phyloP scores from a whole-genome alignment of 2,797 vertebrate species.

The Propithecus deckenii region DNA sequence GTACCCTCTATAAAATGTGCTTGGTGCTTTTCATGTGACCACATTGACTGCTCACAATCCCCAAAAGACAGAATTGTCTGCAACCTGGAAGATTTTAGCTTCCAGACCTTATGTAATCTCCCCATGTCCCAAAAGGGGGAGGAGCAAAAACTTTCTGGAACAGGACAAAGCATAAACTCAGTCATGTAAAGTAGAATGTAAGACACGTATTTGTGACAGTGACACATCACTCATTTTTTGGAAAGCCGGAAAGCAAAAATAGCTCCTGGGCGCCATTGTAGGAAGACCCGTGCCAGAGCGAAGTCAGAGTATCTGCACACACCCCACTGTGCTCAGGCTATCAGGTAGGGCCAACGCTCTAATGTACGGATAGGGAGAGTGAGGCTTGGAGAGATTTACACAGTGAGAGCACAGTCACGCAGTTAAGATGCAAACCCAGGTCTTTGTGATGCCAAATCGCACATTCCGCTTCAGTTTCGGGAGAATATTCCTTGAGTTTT shows the following conservation, averaged over 20 bases:
- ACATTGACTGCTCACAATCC: not conserved
- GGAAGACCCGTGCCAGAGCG: not conserved
- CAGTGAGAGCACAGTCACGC: not conserved
- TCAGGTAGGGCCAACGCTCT: too few relatives aligned
- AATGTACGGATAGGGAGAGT: not conserved
- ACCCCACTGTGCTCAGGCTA: too few relatives aligned
- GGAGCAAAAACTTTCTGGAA: not conserved
- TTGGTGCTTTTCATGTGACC: not conserved
- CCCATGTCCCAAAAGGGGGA: not conserved
- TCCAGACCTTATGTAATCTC: not conserved
- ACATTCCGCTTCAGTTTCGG: not conserved
- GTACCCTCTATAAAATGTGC: too few relatives aligned
- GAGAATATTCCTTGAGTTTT: not conserved
- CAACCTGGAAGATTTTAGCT: not conserved
- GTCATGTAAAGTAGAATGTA: not conserved
- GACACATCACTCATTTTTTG: not conserved
- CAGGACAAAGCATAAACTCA: not conserved
- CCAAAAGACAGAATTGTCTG: not conserved
- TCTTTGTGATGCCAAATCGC: not conserved
- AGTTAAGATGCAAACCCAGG: not conserved
- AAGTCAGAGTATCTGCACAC: not conserved
- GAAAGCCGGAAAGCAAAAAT: not conserved
- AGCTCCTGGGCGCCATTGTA: fast-evolving
- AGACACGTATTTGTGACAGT: not conserved
- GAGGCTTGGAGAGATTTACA: not conserved